Conservation (phyloP, 2,888 invertebrate genomes). For the Girardia tigrina region DNA sequence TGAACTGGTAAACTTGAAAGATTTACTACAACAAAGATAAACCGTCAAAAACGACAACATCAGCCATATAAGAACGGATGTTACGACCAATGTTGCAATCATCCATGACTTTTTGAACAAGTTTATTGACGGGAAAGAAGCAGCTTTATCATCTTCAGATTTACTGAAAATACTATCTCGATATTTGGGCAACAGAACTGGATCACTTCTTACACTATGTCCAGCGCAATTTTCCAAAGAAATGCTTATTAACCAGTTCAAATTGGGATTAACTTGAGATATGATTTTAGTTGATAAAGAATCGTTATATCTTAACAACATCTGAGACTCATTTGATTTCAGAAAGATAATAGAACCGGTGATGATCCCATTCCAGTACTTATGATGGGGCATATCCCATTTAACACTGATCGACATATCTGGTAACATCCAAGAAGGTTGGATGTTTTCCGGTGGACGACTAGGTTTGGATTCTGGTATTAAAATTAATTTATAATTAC, state of each 20-base stretch:
- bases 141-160: not conserved
- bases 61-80: not conserved
- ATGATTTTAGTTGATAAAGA: not conserved
- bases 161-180: not conserved
- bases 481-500: not conserved
- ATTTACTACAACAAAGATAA: conserved; percentile 11
- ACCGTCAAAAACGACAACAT: not conserved
- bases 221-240: not conserved
- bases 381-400: not conserved
- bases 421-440: not conserved
- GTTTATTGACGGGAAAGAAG: not conserved
- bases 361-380: not conserved
- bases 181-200: not conserved
- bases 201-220: not conserved
- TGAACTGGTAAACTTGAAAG: not conserved
- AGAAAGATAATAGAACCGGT: not conserved
- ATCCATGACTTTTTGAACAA: conserved; percentile 4
- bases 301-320: not conserved
- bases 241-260: not conserved
- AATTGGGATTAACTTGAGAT: not conserved
- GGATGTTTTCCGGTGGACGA: not conserved
- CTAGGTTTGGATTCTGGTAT: not conserved
- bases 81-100: not conserved
- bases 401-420: not conserved
- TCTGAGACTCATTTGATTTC: not conserved